phyloP scores from a whole-genome alignment of 2,113 vertebrate genomes.

The Pyxicephalus adspersus region DNA sequence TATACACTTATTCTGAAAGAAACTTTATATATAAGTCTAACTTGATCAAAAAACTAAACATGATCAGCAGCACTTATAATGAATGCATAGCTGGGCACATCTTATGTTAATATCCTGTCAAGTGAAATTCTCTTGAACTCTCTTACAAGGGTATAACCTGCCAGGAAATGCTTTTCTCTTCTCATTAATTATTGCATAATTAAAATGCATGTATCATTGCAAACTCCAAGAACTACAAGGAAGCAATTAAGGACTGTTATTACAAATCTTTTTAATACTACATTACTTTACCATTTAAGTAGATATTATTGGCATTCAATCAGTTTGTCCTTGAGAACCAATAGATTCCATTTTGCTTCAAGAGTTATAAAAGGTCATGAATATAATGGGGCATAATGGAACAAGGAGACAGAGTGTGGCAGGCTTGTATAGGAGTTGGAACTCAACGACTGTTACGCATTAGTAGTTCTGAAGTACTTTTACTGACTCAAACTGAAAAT shows the following conservation, averaged over 20 bases:
- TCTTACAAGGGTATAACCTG: conserved; percentile 54
- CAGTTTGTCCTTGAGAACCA: conserved; percentile 56
- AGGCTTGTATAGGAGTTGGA: conserved; percentile 41
- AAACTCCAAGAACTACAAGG: conserved; percentile 53
- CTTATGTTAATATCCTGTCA: conserved; percentile 43
- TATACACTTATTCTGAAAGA: too few relatives aligned
- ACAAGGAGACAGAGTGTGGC: conserved; percentile 48
- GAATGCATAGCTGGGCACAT: conserved; percentile 25
- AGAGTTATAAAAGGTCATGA: conserved; percentile 51
- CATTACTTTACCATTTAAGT: conserved; percentile 55
- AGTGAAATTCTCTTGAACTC: conserved; percentile 52
- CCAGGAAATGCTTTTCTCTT: conserved; percentile 56
- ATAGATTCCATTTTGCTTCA: conserved; percentile 48
- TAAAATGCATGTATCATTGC: conserved; percentile 56
- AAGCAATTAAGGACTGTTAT: conserved; percentile 56
- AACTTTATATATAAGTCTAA: background rate
- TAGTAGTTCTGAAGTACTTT: conserved; percentile 44
- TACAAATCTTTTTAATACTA: conserved; percentile 58
- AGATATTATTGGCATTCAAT: conserved; percentile 56
- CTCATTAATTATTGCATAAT: conserved; percentile 57
- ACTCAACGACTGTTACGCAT: conserved; percentile 46
- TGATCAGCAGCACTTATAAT: conserved; percentile 18
- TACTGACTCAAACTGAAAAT: conserved; percentile 38
- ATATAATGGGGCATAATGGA: conserved; percentile 56
- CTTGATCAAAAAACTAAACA: conserved; percentile 10